Base-by-base conservation (phyloP, 1,140 invertebrate species). In the Brachionus rubens region DNA sequence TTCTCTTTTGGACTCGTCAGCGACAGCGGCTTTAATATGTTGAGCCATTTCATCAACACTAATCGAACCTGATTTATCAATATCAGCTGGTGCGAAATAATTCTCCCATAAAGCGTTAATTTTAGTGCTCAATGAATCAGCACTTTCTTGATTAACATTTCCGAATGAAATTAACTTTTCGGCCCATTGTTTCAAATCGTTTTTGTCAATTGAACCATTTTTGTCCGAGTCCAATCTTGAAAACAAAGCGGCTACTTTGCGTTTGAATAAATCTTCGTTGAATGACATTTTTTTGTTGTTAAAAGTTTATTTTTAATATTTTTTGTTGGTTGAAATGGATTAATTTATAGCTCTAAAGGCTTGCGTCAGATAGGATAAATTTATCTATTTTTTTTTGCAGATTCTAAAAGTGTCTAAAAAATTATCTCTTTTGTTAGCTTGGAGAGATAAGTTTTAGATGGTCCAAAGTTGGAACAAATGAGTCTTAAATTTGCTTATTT, bases 71-170 rank as follows among this genome's bases (percentile, higher is more conserved):
- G 5, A 4, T 19, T 48, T 48, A 21, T 72, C 36, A 1, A 26
- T 40, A 72, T 72, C 68, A 48, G 68, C 68, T 48, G 68, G 68
- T 7, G 68, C 68, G 4, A 72, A 72, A 21, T 48, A 72, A 16
- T 26, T 43, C 3, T 21, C 28, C 68, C 68, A 72, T 30, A 72
- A 54, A 33, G 24, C 26, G n/a, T 48, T 26, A 0, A 72, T 19
- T 21, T n/a, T 72, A 19, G 14, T 36, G 48, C 46, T 33, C 1
- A 72, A n/a, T 33, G 16, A n/a, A 7, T 36, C 30, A 24, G 48
- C 30, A 7, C 30, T n/a, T 19, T 72, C 46, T 19, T 24, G 43
- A 72, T 48, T 26, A n/a, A 72, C 7, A 40, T 50, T 72, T 21
- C 68, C 47, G 21, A 47, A 48, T 48, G 68, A n/a, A 19, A 72